phyloP scores from a whole-genome alignment of 1,140 invertebrate genomes.

The Eufriesea mexicana region DNA sequence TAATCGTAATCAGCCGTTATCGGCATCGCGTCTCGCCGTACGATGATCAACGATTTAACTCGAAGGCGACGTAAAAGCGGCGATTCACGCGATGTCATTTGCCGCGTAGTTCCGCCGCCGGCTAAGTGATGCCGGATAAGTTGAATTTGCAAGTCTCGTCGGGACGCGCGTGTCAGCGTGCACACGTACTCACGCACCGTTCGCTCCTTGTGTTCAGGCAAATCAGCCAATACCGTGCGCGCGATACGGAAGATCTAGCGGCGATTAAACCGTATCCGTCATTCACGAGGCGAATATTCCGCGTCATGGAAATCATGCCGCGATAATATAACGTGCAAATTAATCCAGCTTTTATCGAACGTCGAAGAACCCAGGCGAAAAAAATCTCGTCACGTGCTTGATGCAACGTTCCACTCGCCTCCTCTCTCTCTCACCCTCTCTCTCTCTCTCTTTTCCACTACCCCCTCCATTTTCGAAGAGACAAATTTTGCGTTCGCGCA shows the following conservation, averaged over 20 bases:
- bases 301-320: neutral
- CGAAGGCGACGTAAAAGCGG: constrained; percentile 4
- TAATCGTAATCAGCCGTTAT: constrained; percentile 43
- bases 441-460: neutral
- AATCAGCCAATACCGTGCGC: neutral
- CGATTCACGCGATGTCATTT: constrained; percentile 30
- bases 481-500: neutral
- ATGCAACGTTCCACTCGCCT: too few species aligned
- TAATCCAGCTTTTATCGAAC: neutral
- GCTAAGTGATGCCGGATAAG: constrained; percentile 18
- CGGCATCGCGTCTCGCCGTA: neutral
- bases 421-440: too few species aligned
- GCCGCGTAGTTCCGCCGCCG: constrained; percentile 2
- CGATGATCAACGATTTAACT: neutral
- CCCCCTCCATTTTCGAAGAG: neutral
- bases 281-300: neutral
- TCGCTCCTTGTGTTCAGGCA: neutral
- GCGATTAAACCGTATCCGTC: neutral
- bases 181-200: neutral
- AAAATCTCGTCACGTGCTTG: too few species aligned
- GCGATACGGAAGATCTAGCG: neutral
- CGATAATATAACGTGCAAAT: neutral
- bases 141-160: constrained; percentile 41
- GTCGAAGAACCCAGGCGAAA: neutral
- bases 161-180: neutral